These are phyloP conservation scores for Petroica traversi DNA, from an alignment of 2,113 vertebrate genomes.

Conservation along the genomic window DNA sequence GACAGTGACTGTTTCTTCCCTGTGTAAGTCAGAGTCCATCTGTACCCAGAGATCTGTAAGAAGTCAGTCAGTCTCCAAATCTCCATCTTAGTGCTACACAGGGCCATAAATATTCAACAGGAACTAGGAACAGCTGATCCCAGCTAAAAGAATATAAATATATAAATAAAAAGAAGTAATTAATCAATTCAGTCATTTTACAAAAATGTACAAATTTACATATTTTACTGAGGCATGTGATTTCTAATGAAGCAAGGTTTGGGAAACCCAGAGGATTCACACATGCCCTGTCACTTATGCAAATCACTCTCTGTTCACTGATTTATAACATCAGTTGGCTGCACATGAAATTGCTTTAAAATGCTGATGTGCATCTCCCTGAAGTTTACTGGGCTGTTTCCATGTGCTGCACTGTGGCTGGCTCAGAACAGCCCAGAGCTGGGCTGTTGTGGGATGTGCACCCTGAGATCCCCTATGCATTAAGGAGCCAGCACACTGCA, in stretches of 20 bases:
- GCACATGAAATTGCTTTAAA: neutral
- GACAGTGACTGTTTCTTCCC: fast-evolving
- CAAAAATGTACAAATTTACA: neutral
- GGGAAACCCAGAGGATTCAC: neutral
- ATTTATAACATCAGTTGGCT: neutral
- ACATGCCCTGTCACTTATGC: neutral
- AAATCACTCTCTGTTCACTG: neutral
- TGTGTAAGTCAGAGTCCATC: neutral
- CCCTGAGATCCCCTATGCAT: fast-evolving
- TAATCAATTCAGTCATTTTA: neutral
- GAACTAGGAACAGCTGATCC: neutral
- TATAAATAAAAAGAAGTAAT: neutral
- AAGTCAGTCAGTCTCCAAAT: neutral
- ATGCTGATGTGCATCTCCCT: neutral
- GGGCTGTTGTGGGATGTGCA: neutral
- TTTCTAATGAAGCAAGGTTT: neutral
- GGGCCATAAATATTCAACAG: neutral
- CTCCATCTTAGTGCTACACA: neutral
- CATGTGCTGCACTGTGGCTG: neutral
- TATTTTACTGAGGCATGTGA: neutral
- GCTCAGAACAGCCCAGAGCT: neutral
- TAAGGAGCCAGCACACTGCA: neutral
- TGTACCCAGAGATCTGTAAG: neutral
- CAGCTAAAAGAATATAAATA: neutral
- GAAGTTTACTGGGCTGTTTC: neutral